Base-by-base conservation (phyloP, 2,797 vertebrate species). In the Tapera naevia region DNA sequence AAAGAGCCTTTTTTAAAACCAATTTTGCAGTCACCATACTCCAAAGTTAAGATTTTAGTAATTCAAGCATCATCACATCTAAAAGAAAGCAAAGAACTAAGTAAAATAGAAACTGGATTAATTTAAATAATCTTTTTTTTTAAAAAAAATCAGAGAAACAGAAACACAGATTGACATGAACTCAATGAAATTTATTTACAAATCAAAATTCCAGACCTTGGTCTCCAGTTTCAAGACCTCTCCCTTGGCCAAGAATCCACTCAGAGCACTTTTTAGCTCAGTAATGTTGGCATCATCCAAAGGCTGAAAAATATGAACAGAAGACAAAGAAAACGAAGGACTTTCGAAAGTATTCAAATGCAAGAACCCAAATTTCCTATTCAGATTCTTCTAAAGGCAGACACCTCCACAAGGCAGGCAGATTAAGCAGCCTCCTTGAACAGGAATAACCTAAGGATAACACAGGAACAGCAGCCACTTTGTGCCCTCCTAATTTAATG, bases 171-270 rank as follows among this genome's bases (percentile, higher is more conserved):
- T 53, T 43, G 58, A 75, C 2, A 10, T 4, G 2, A 91, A 86
- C 16, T 27, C 4, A 14, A 53, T 53, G 32, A 57, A 65, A 65
- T 41, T 33, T 19, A 39, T 51, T 51, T 65, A 8, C 8, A 65
- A 88, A 21, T 56, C 6, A 69, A 69, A 51, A 75, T 50, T 39
- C 46, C 97, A 17, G 97, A 99, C 99, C 99, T 99, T 99, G 70
- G 98, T 98, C 93, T 99, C 98, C 95, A 99, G 96, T 94, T 99
- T 99, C 96, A 99, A 96, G 7, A 98, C 95, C 89, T 99, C 99
- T 93, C 98, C 98, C 96, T 99, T 99, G 85, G 98, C 89, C 64
- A 99, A 97, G 96, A 99, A 99, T 57, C 98, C 98, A 58, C 97
- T 98, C 58, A 99, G 98, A 53, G 97, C 98, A 4, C 98, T 97